Evolutionary conservation across 1,140 invertebrate genomes (phyloP).

Genomic region (Mizuhopecten yessoensis): DNA sequence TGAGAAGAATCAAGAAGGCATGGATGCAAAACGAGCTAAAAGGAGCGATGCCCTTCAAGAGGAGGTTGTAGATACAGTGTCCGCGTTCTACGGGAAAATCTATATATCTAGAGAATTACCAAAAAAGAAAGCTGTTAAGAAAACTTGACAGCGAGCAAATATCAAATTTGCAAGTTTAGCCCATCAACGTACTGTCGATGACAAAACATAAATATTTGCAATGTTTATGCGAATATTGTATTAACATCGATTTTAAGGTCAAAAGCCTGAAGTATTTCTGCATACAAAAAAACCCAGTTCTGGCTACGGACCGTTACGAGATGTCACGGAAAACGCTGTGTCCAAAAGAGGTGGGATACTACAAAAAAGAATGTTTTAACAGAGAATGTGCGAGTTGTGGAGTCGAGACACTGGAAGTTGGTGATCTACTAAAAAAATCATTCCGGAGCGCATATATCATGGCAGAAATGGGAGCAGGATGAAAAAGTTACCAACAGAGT

Average conservation of each 20-base stretch:
- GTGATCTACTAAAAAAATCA: no score
- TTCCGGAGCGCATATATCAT: no score
- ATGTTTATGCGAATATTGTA: conserved; percentile 49
- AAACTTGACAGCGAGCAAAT: not conserved
- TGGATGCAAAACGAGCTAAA: conserved; percentile 28
- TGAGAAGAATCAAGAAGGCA: not conserved
- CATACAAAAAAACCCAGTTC: not conserved
- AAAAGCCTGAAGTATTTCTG: conserved; percentile 43
- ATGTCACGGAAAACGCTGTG: conserved; percentile 37
- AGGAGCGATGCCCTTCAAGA: conserved; percentile 3
- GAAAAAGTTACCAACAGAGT: no score
- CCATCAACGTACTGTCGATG: conserved; percentile 43
- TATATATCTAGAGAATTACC: conserved; percentile 42
- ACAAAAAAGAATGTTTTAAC: conserved; percentile 42
- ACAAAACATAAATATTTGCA: conserved; percentile 39
- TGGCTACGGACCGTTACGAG: conserved; percentile 43
- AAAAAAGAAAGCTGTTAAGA: conserved; percentile 15
- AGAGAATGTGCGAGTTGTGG: conserved; percentile 44
- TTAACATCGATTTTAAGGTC: conserved; percentile 45
- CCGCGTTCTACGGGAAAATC: not conserved
- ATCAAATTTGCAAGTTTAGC: conserved; percentile 40
- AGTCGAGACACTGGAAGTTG: no score
- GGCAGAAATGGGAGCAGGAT: conserved; percentile 36
- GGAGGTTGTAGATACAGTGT: not conserved
- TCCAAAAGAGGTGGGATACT: conserved; percentile 35